These are phyloP conservation scores for Aurelia sp. DNA, from an alignment of 30 jellyfish, hydroid and myxozoan genomes.

Conservation along the genomic window DNA sequence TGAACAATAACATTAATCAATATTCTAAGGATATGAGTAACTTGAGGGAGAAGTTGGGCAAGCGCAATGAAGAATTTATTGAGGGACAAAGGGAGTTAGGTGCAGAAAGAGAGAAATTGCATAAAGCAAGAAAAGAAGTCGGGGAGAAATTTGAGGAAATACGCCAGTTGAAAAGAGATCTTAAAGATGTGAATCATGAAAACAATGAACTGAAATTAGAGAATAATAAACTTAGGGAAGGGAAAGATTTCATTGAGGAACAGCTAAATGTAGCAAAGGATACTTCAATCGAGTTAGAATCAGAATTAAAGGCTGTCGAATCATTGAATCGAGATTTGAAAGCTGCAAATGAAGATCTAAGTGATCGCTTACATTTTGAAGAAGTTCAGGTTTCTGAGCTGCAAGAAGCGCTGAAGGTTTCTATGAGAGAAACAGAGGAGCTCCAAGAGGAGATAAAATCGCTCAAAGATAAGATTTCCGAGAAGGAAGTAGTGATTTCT, in stretches of 20 bases:
- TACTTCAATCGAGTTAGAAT: neutral
- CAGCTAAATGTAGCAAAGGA: neutral
- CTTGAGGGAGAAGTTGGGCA: slow-evolving; percentile 15
- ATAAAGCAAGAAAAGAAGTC: slow-evolving; percentile 4
- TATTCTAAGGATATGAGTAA: neutral
- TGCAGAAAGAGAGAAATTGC: slow-evolving; percentile 21
- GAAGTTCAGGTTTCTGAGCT: neutral
- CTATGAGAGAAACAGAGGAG: neutral
- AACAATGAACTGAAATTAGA: neutral
- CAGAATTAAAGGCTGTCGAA: slow-evolving; percentile 5
- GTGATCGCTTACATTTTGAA: neutral
- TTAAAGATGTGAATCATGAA: neutral
- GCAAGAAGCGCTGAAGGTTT: neutral
- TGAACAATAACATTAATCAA: neutral
- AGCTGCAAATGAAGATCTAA: slow-evolving; percentile 9
- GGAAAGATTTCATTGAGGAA: neutral
- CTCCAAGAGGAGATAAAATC: neutral
- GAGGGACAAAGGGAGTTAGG: slow-evolving; percentile 36
- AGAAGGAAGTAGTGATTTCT: slow-evolving; percentile 15
- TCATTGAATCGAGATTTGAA: slow-evolving; percentile 6
- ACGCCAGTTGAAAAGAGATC: slow-evolving; percentile 11
- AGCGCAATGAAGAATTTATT: slow-evolving; percentile 43
- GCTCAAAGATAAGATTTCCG: neutral
- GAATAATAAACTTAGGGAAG: neutral
- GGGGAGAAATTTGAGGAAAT: slow-evolving; percentile 13